These are phyloP conservation scores for Pempheris klunzingeri DNA, from an alignment of 2,797 vertebrate species.

Conservation along the genomic window DNA sequence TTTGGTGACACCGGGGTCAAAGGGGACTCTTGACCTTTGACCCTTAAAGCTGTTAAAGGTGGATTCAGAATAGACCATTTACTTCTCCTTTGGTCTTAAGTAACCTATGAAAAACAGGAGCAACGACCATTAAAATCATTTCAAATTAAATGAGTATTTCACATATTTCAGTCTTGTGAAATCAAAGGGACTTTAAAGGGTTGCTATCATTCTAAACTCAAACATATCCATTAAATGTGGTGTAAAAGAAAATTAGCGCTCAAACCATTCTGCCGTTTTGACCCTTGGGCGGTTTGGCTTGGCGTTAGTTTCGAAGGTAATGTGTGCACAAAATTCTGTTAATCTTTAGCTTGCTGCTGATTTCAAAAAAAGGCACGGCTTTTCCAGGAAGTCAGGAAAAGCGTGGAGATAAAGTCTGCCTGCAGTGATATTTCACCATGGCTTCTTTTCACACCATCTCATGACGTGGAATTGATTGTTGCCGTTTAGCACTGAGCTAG, in stretches of 20 bases:
- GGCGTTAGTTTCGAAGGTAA: conserved; percentile 39
- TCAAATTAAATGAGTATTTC: background rate
- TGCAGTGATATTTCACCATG: conserved; percentile 54
- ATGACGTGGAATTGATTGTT: conserved; percentile 46
- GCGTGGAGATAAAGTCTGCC: conserved; percentile 61
- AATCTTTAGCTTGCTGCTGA: conserved; percentile 73
- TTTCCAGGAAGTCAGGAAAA: conserved; percentile 69
- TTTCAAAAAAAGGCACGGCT: conserved; percentile 41
- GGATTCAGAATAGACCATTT: conserved; percentile 40
- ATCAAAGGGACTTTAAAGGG: background rate
- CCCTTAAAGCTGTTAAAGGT: conserved; percentile 70
- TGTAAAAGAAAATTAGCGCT: background rate
- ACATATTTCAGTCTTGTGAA: background rate
- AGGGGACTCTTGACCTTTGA: conserved; percentile 77
- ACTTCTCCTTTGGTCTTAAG: conserved; percentile 12
- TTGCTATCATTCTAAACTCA: background rate
- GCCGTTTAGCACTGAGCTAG: conserved; percentile 1
- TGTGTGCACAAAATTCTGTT: conserved; percentile 69
- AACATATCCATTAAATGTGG: background rate
- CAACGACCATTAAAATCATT: background rate
- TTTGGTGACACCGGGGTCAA: conserved; percentile 69
- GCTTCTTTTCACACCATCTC: conserved; percentile 43
- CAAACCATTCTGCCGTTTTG: conserved; percentile 14
- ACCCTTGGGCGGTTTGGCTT: conserved; percentile 11
- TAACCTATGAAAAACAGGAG: conserved; percentile 18